Base-by-base conservation (phyloP, 2,888 invertebrate genomes). In the Drosophila borborema region DNA sequence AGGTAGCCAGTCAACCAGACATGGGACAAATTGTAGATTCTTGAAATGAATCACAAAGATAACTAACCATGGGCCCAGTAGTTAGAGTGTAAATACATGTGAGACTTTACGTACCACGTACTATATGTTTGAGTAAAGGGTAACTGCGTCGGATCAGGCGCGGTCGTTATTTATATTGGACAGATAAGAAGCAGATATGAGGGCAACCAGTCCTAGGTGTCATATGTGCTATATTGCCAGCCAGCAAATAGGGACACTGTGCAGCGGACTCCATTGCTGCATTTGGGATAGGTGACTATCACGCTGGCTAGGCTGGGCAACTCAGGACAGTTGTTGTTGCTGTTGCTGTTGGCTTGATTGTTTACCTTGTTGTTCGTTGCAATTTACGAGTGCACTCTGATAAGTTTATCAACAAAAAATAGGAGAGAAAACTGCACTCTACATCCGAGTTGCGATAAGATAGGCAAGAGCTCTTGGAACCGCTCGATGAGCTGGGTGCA, bases 351-450 rank as follows among this genome's bases (percentile, higher is more conserved):
- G 20, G 10, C 38, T 36, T 46, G 31, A 53, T 51, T 63, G 82
- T 87, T 84, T 86, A 82, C 80, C 87, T 81, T 87, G 80, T 86
- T 86, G 75, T 85, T 66, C 81, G 80, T 87, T 87, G 89, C 86
- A 89, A 87, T 89, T 89, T 87, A 87, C 82, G 86, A 87, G 89
- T 84, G 75, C 84, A 61, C 62, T 40, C 58, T 68, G 85, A 85
- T 85, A 85, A 88, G 70, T 55, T 54, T 83, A 88, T 88, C 86
- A 77, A 60, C 28, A 64, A 45, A 49, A 59, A 56, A 28, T 28
- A 56, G 56, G 46, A 60, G 63, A 74, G 88, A 88, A 86, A 85
- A 85, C 73, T 85, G 87, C 85, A 86, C 75, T 89, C 86, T 82
- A 80, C 85, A 87, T 85, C 82, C 82, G 74, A 81, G 68, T 55